Conservation (phyloP, 2,113 vertebrate species). For the Sclerurus mexicanus region DNA sequence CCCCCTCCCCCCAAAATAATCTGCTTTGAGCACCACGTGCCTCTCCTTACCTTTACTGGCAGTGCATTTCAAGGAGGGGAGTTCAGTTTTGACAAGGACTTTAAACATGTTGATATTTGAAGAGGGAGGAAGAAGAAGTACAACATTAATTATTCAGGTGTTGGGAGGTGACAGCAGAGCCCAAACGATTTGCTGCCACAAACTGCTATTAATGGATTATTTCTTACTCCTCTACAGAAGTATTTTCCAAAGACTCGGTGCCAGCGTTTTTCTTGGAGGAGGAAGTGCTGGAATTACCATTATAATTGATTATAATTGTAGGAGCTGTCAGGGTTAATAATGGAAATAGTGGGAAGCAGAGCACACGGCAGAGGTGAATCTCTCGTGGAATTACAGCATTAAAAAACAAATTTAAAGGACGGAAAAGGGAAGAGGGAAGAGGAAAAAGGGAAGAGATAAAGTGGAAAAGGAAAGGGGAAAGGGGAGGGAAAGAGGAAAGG, state of each 20-base stretch:
- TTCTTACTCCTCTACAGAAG: not conserved
- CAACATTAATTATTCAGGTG: not conserved
- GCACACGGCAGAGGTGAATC: not conserved
- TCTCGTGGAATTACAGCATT: not conserved
- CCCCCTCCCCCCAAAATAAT: not conserved
- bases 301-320: not conserved
- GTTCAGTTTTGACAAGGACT: not conserved
- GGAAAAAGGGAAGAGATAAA: not conserved
- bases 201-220: not conserved
- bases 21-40: not conserved
- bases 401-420: fast-evolving
- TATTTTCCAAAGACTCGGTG: not conserved
- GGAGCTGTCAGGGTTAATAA: not conserved
- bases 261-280: not conserved
- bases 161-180: not conserved
- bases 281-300: not conserved
- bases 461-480: not conserved
- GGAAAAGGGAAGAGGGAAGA: not conserved
- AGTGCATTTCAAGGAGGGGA: not conserved
- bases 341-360: not conserved
- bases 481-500: not conserved
- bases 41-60: not conserved
- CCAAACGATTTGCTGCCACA: not conserved
- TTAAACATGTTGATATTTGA: not conserved
- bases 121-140: not conserved